These are phyloP conservation scores for Rhagium mordax DNA, from an alignment of 2,888 invertebrate genomes.

Conservation along the genomic window DNA sequence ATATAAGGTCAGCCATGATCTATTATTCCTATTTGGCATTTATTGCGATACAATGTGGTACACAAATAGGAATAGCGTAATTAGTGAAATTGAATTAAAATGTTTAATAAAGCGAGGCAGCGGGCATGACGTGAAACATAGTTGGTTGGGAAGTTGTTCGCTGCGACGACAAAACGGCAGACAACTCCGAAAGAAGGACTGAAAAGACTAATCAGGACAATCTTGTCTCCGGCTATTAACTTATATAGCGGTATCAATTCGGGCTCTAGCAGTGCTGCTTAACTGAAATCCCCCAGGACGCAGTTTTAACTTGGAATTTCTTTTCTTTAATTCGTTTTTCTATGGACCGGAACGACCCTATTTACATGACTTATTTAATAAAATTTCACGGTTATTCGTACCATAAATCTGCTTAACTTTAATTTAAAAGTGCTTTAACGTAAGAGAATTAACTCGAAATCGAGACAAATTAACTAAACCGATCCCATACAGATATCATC, in stretches of 20 bases:
- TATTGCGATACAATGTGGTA: neutral
- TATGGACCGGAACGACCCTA: conserved; percentile 59
- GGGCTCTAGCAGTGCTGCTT: conserved; percentile 58
- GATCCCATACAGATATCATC: no score
- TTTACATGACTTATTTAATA: conserved; percentile 62
- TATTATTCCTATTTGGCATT: neutral
- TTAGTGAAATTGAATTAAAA: conserved; percentile 50
- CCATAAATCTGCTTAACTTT: conserved; percentile 46
- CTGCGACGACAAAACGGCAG: conserved; percentile 27
- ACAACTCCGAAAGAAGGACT: conserved; percentile 29
- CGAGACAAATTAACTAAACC: neutral
- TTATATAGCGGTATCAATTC: conserved; percentile 71
- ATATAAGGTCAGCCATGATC: no score
- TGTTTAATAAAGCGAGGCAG: conserved; percentile 53
- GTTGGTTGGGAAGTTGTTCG: conserved; percentile 19
- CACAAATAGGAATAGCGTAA: conserved; percentile 1
- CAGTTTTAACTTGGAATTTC: conserved; percentile 62
- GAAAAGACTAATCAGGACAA: conserved; percentile 68
- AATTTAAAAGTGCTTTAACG: neutral
- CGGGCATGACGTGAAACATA: conserved; percentile 35
- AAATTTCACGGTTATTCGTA: conserved; percentile 55
- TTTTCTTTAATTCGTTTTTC: conserved; percentile 64
- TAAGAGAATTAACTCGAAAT: neutral
- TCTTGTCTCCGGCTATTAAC: conserved; percentile 70
- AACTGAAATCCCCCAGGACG: conserved; percentile 59